Evolutionary conservation across 1,140 invertebrate genomes (phyloP), one percentile per base, ranked within the genome.

Genomic region (Brachystomella parvula): DNA sequence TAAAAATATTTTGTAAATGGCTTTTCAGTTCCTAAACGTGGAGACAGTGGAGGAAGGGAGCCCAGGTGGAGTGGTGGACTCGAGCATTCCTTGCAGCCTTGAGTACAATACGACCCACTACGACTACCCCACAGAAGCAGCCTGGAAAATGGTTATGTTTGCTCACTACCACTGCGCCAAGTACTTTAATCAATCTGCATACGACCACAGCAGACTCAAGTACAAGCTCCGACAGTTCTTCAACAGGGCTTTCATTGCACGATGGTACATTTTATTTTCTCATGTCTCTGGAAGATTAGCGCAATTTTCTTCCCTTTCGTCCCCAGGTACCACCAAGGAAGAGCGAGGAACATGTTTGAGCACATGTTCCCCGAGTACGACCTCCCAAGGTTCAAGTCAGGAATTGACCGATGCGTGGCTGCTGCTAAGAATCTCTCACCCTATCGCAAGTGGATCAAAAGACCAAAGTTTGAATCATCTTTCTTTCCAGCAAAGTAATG

Each of bases 171-270:
- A 17, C 21, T 53, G 49, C 24, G 9, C 49, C 6, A 12, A 9
- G 9, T 26, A 15, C 24, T 53, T 53, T 53, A 53, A 53, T 24
- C 12, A 15, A 15, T 17, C 49, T 3, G 49, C 49, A 6, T 53
- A 19, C 24, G 49, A 53, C 49, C 49, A 53, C 21, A 53, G 49
- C 24, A 15, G 49, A 6, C 21, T 53, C 9, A 24, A 53, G 21
- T 53, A 53, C 24, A 53, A 53, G 24, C 24, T 53, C 12, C 49
- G 49, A 53, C 49, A 53, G 24, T 24, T 53, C 49, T 53, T 53
- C 24, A 53, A 53, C 24, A 9, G 24, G 9, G 49, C 12, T 24
- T 17, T 53, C 3, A 24, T 53, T 9, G 24, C 9, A 15, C 9
- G 49, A 15, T 53, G 49, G 49, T 53, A 44, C 9, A 12, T 44